A percentile compares a stretch with the other conserved stretches of the same genome.
Evolutionary conservation across 30 jellyfish, hydroid and myxozoan species (phyloP).

Genomic region (Clytia hemisphaerica): DNA sequence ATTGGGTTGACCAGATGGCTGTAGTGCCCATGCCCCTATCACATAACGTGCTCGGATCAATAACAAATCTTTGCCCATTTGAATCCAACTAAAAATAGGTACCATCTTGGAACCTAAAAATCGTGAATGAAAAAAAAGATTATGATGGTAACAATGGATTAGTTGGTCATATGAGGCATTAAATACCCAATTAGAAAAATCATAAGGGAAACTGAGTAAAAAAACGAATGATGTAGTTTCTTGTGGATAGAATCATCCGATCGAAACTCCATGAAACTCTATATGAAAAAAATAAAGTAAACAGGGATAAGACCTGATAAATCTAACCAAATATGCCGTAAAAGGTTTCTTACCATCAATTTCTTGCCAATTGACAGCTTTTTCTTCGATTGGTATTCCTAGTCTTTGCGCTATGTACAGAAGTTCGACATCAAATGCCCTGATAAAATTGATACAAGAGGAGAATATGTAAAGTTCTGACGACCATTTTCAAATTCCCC

Average conservation of each 20-base stretch:
- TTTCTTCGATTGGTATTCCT: constrained; percentile 90
- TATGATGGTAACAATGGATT: too few relatives aligned
- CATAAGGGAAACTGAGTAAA: not conserved
- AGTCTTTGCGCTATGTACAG: constrained; percentile 83
- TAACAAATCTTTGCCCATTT: constrained; percentile 90
- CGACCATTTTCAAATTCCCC: too few relatives aligned
- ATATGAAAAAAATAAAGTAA: too few relatives aligned
- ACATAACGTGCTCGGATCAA: constrained; percentile 82
- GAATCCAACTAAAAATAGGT: constrained; percentile 93
- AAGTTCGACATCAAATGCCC: constrained; percentile 98
- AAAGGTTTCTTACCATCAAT: constrained; percentile 76
- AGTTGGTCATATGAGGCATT: not conserved
- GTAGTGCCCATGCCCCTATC: constrained; percentile 87
- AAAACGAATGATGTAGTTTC: not conserved
- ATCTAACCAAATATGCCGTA: not conserved
- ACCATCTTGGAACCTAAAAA: constrained; percentile 89
- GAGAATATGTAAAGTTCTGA: too few relatives aligned
- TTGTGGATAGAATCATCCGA: not conserved
- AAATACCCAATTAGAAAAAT: not conserved
- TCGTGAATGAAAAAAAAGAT: too few relatives aligned
- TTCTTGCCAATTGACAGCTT: constrained; percentile 98
- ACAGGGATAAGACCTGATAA: not conserved
- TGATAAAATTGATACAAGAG: constrained; percentile 1
- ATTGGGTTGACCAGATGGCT: constrained; percentile 28
- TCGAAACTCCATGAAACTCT: not conserved